Evolutionary conservation across 2,888 invertebrate species (phyloP), one percentile per base, ranked within the genome.

Genomic region (Athalia cordata): DNA sequence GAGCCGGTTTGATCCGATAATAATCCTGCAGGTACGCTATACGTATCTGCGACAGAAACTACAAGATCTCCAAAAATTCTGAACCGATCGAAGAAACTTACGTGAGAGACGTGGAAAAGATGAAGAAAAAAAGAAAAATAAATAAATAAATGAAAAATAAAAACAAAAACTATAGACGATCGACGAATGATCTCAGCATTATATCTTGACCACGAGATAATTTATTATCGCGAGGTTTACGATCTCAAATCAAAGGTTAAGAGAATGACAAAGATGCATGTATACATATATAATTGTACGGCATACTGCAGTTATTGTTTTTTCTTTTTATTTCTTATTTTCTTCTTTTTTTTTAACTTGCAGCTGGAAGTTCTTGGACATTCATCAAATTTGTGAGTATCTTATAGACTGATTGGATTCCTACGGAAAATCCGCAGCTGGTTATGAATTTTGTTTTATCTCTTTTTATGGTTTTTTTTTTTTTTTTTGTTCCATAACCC

Each of bases 171-270:
- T n/a, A n/a, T n/a, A 45, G 80, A 82, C 82, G 82, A 84, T 84
- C 81, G 80, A 77, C 79, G 83, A 84, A 84, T 84, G 29, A 29
- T 29, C 82, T 68, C 80, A 82, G 84, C 80, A 59, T 62, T 55
- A 55, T 55, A 13, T 13, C 1, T 45, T 70, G 13, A 57, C 81
- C 77, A 77, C 78, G 76, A 79, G 77, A 62, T 72, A 59, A 57
- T 78, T 81, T 79, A 80, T 81, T 80, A 84, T 82, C 78, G 29
- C 29, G 82, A 81, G 84, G 83, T 83, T 84, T 84, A 83, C 80
- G 82, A 84, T 77, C 80, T 29, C 29, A 29, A 29, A 29, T 2
- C 72, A 70, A 64, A 57, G 62, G 61, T 55, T 50, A 62, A 52
- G 55, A 74, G 70, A 75, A 65, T 68, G 68, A 67, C 80, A 79